phyloP scores from a whole-genome alignment of 2,888 invertebrate species.

The Apotomis turbidana region DNA sequence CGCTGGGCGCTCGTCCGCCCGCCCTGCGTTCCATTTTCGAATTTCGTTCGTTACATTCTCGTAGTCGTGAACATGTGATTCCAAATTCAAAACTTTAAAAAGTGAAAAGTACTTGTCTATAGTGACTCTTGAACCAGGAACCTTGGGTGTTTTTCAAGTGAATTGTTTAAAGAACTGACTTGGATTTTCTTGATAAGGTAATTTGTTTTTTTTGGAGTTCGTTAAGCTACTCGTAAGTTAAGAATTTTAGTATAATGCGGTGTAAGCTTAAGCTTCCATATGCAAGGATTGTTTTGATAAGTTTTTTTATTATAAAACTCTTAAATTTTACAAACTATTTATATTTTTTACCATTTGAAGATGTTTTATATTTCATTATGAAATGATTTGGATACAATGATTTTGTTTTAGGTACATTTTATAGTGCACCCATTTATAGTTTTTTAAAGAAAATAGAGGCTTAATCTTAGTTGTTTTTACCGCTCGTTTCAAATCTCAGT shows the following conservation, averaged over 20 bases:
- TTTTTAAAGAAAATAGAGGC: too few species aligned
- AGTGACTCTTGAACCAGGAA: conserved; percentile 22
- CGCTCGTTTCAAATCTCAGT: too few species aligned
- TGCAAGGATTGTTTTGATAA: background rate
- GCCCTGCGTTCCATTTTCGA: conserved; percentile 50
- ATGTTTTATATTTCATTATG: background rate
- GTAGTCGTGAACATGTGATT: conserved; percentile 46
- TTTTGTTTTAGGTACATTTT: too few species aligned
- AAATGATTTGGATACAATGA: too few species aligned
- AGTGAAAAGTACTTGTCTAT: conserved; percentile 6
- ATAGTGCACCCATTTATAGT: too few species aligned
- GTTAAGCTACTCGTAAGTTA: conserved; percentile 43
- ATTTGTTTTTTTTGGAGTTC: conserved; percentile 45
- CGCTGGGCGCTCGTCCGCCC: conserved; percentile 65
- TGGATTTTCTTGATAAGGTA: conserved; percentile 55
- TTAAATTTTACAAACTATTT: background rate
- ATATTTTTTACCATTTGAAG: background rate
- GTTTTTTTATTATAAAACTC: background rate
- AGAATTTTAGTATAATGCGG: conserved; percentile 12
- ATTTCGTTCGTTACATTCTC: background rate
- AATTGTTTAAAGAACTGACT: conserved; percentile 42
- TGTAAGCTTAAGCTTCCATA: background rate
- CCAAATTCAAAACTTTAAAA: conserved; percentile 30
- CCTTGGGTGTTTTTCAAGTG: conserved; percentile 24
- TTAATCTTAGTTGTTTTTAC: too few species aligned